Evolutionary conservation across 2,113 vertebrate genomes (phyloP).

Genomic region (Lepus europaeus): DNA sequence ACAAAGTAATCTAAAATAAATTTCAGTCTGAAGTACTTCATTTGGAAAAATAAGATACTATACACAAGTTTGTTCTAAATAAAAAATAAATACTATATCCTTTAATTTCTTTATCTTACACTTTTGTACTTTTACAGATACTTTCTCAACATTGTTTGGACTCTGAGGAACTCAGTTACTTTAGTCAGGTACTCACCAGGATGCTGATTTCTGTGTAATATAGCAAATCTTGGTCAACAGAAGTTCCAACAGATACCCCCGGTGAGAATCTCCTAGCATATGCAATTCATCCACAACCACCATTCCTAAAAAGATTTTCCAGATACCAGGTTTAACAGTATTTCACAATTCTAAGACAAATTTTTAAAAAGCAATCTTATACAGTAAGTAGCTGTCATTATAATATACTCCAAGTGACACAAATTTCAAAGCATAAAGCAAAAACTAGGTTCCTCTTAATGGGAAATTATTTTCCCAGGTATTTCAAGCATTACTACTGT

Average conservation of each 20-base stretch:
- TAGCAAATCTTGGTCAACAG: conserved; percentile 96
- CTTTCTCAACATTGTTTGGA: conserved; percentile 23
- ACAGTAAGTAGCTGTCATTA: not conserved
- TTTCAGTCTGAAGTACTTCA: not conserved
- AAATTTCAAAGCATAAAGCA: conserved; percentile 42
- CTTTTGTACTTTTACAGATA: not conserved
- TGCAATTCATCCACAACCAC: conserved; percentile 98
- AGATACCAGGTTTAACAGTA: conserved; percentile 53
- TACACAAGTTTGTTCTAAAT: not conserved
- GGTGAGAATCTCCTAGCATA: conserved; percentile 96
- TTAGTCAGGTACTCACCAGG: conserved; percentile 85
- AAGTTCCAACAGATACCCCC: conserved; percentile 97
- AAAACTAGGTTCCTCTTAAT: not conserved
- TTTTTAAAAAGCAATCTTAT: not conserved
- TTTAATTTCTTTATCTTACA: conserved; percentile 31
- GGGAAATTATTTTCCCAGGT: not conserved
- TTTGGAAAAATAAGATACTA: conserved; percentile 2
- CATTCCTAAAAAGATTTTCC: conserved; percentile 89
- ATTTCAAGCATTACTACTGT: not conserved
- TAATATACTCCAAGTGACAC: not conserved
- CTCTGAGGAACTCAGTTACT: conserved; percentile 42
- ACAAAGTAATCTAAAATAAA: conserved; percentile 32
- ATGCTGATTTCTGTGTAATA: conserved; percentile 89
- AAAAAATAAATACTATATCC: not conserved
- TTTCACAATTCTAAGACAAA: conserved; percentile 52